These are phyloP conservation scores for Pagrus major DNA, from an alignment of 2,113 vertebrate genomes.

Conservation along the genomic window DNA sequence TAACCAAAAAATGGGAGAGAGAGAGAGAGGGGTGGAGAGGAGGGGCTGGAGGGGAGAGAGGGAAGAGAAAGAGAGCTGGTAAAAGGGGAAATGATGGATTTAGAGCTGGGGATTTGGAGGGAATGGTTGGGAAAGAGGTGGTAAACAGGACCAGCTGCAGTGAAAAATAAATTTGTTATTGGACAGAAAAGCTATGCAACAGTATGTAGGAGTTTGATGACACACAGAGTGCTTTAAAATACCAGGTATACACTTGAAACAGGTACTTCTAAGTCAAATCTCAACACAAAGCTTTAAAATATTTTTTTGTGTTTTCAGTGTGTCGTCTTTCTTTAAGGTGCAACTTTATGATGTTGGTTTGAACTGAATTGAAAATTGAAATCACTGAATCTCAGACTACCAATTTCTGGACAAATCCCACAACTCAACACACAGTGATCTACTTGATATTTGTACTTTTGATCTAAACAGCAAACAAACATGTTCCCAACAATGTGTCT, in stretches of 20 bases:
- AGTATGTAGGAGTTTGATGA: neutral
- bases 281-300: neutral
- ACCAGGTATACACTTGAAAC: too few relatives aligned
- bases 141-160: neutral
- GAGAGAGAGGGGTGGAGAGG: neutral
- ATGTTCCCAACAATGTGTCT: too few relatives aligned
- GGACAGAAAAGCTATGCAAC: neutral
- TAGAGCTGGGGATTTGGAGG: conserved; percentile 13
- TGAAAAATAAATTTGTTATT: conserved; percentile 13
- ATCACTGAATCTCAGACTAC: neutral
- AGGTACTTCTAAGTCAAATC: neutral
- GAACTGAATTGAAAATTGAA: neutral
- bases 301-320: neutral
- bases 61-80: neutral
- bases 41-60: neutral
- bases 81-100: conserved; percentile 26
- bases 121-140: neutral
- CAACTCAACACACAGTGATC: too few relatives aligned
- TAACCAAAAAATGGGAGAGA: conserved; percentile 51
- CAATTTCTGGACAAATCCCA: too few relatives aligned
- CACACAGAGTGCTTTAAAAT: neutral
- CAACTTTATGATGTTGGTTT: conserved; percentile 8
- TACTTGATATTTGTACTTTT: too few relatives aligned
- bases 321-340: neutral
- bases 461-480: too few relatives aligned